A percentile compares a stretch with the other conserved stretches of the same genome.
Evolutionary conservation across 2,888 invertebrate genomes (phyloP).

Genomic region (Conchocele bisecta): DNA sequence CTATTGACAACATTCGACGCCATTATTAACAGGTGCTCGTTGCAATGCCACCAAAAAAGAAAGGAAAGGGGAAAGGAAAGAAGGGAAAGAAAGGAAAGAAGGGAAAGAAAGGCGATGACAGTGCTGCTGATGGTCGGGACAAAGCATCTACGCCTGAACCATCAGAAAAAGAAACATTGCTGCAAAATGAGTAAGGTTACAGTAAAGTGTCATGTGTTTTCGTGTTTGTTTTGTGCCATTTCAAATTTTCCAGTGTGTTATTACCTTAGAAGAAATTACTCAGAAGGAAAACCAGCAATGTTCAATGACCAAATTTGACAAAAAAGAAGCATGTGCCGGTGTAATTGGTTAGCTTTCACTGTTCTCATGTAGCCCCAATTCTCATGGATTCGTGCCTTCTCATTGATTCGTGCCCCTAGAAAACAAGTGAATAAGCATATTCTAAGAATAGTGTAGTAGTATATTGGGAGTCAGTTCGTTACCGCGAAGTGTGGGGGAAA

Average conservation of each 20-base stretch:
- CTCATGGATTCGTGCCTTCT: no score
- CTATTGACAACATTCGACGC: constrained; percentile 51
- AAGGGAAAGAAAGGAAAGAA: constrained; percentile 72
- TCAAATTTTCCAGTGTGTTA: neutral
- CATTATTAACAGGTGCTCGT: constrained; percentile 28
- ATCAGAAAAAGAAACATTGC: constrained; percentile 77
- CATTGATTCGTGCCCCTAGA: no score
- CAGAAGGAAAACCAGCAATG: neutral
- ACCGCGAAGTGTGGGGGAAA: no score
- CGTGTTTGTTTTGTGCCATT: neutral
- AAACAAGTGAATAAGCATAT: neutral
- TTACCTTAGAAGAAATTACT: neutral
- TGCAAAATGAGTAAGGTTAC: constrained; percentile 77
- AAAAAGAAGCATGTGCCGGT: no score
- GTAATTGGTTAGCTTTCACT: neutral
- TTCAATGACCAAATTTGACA: neutral
- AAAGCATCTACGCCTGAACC: constrained; percentile 72
- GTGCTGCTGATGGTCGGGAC: constrained; percentile 56
- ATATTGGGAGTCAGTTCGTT: no score
- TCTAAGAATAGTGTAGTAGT: no score
- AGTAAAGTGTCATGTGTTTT: no score
- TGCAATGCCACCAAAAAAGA: constrained; percentile 77
- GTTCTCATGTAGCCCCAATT: neutral
- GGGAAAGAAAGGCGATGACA: constrained; percentile 67
- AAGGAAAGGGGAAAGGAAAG: constrained; percentile 65